phyloP scores from a whole-genome alignment of 1,140 invertebrate species.

The Cephus cinctus region DNA sequence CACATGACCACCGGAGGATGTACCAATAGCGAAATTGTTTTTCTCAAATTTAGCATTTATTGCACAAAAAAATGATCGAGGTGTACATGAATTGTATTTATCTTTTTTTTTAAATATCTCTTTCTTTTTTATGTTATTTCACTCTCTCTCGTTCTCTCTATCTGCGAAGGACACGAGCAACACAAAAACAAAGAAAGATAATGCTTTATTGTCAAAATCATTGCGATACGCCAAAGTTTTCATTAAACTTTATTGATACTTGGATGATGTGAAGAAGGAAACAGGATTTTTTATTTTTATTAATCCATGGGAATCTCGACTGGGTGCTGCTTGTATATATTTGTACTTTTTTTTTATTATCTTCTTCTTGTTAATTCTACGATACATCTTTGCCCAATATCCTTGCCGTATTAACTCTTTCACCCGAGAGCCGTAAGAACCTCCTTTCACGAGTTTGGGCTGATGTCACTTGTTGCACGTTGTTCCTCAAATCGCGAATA shows the following conservation, averaged over 20 bases:
- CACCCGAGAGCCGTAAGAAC: conserved; percentile 29
- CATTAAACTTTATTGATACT: conserved; percentile 37
- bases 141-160: conserved; percentile 19
- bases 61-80: conserved; percentile 42
- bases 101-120: conserved; percentile 16
- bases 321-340: conserved; percentile 32
- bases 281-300: conserved; percentile 28
- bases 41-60: conserved; percentile 46
- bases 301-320: conserved; percentile 41
- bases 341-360: conserved; percentile 24
- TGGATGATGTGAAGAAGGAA: conserved; percentile 43
- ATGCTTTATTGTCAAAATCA: conserved; percentile 34
- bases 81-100: conserved; percentile 34
- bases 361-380: conserved; percentile 34
- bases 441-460: no score
- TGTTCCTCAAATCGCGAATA: no score
- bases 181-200: conserved; percentile 36
- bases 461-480: no score
- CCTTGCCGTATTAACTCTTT: conserved; percentile 27
- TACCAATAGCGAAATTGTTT: conserved; percentile 35
- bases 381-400: conserved; percentile 36
- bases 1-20: conserved; percentile 50
- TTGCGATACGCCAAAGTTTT: conserved; percentile 23
- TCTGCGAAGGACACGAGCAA: conserved; percentile 32
- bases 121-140: conserved; percentile 1